Evolutionary conservation across 2,888 invertebrate genomes (phyloP).

Genomic region (Temnothorax rugatulus): DNA sequence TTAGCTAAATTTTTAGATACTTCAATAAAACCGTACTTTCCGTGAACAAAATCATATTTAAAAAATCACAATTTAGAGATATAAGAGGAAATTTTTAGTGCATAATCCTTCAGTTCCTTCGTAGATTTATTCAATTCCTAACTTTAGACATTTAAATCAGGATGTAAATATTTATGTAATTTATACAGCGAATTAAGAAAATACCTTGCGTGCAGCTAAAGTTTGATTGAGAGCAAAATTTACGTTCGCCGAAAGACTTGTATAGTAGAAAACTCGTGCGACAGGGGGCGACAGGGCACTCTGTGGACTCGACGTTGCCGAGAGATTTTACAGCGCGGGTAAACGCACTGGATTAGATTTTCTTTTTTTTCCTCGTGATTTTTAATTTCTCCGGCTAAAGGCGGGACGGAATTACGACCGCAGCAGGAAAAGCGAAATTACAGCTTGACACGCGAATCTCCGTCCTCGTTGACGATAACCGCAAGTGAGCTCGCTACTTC

Average conservation of each 20-base stretch:
- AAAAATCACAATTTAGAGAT: not conserved
- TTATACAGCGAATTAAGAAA: conserved; percentile 10
- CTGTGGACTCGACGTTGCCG: not conserved
- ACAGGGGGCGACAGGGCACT: not conserved
- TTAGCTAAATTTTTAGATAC: too few species aligned
- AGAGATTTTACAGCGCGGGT: conserved; percentile 25
- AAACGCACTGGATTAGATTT: conserved; percentile 14
- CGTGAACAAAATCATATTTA: not conserved
- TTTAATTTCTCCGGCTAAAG: conserved; percentile 39
- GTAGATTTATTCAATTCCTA: not conserved
- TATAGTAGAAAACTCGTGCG: not conserved
- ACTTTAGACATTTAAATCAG: conserved; percentile 10
- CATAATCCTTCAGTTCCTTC: not conserved
- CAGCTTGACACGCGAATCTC: conserved; percentile 40
- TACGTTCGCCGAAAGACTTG: conserved; percentile 1
- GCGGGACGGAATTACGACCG: conserved; percentile 17
- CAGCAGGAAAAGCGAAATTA: conserved; percentile 21
- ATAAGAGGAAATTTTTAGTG: not conserved
- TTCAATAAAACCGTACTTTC: too few species aligned
- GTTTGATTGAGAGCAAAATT: not conserved
- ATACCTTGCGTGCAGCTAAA: not conserved
- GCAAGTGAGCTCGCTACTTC: conserved; percentile 13
- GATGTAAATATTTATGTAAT: conserved; percentile 3
- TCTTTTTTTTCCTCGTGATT: conserved; percentile 27
- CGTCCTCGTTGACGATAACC: conserved; percentile 15